Base-by-base conservation (phyloP, 1,140 invertebrate species). In the Coenobita brevimanus region DNA sequence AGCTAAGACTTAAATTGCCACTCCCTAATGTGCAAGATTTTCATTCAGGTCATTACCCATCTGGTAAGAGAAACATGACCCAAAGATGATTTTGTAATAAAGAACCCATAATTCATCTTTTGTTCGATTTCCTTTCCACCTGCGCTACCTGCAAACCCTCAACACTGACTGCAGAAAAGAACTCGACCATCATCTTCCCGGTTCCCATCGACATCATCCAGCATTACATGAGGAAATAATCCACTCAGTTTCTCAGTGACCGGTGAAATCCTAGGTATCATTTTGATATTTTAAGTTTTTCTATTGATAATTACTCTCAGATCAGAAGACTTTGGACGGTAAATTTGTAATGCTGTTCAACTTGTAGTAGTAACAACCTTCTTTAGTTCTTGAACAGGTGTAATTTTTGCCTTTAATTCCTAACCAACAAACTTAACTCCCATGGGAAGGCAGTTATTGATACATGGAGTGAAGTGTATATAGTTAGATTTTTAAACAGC, bases 121-220 rank as follows among this genome's bases (percentile, higher is more conserved):
- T 79, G 46, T 86, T 60, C 43, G 54, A 62, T 43, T 46, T 81
- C 41, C 41, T 27, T 91, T 94, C 15, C 94, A 95, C 91, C 92
- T 95, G 0, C 92, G 94, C 36, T 95, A 95, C 91, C 91, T 95
- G 33, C 95, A 99, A 94, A 98, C 98, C 6, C 93, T 99, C 81
- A 99, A 97, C 93, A 96, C 97, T 13, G 98, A 99, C 97, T 64
- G 97, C 97, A 1, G 98, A 99, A 94, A 99, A 99, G 94, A 99
- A 99, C 93, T 99, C 98, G 3, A 99, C 98, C 10, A 99, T 99
- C 91, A 97, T 99, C 83, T 99, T 99, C 93, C 98, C 98, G 33
- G 94, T 99, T 90, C 98, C 98, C 43, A 97, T 99, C 92, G 97
- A 99, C 92, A 95, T 98, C 91, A 92, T 99, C 64, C 57, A 46